Percentiles rank a stretch among this genome's conserved stretches.
phyloP scores from a whole-genome alignment of 2,888 invertebrate genomes.

The Aelia acuminata region DNA sequence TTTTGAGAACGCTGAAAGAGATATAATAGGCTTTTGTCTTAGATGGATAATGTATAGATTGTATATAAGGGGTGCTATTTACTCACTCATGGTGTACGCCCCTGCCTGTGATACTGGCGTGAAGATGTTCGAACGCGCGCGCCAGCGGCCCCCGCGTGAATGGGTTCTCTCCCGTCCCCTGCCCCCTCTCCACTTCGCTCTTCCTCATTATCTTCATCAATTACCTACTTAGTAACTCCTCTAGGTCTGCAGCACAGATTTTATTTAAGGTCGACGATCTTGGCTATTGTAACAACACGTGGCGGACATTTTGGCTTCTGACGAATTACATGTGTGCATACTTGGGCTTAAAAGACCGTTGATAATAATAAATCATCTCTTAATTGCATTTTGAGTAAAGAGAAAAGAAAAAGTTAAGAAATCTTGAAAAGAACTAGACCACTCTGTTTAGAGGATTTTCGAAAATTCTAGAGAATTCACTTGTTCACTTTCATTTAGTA shows the following conservation, averaged over 20 bases:
- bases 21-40: too few species aligned
- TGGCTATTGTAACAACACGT: background rate
- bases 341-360: too few species aligned
- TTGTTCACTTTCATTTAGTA: too few species aligned
- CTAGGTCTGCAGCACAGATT: background rate
- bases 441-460: too few species aligned
- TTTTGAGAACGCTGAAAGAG: too few species aligned
- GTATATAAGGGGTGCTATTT: background rate
- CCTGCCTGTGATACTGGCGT: constrained; percentile 51
- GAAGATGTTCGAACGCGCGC: background rate
- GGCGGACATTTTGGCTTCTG: background rate
- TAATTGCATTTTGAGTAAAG: too few species aligned
- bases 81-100: constrained; percentile 54
- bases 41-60: background rate
- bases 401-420: too few species aligned
- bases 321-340: too few species aligned
- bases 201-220: constrained; percentile 50
- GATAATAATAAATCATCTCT: too few species aligned
- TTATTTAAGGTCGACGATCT: constrained; percentile 50
- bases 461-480: too few species aligned
- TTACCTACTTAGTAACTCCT: constrained; percentile 55
- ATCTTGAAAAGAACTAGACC: too few species aligned
- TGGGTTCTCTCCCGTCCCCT: background rate
- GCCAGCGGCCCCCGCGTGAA: constrained; percentile 52
- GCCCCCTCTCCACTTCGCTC: constrained; percentile 25